Evolutionary conservation across 2,113 vertebrate genomes (phyloP), one percentile per base, ranked within the genome.

Genomic region (Ammodytes marinus): DNA sequence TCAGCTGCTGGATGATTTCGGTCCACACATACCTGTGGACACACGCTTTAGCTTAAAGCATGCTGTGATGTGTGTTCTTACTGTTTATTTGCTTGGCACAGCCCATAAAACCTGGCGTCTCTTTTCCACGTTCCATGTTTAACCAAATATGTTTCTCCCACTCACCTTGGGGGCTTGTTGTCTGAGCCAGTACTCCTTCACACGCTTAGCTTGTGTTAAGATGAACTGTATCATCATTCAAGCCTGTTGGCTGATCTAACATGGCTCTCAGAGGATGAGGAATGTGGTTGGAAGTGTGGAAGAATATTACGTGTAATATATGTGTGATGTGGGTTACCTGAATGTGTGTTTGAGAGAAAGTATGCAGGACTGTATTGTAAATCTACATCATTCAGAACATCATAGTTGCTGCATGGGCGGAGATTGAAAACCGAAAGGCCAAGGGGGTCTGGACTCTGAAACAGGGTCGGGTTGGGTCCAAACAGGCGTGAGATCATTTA

Each of bases 31-130:
- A 67, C 83, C 78, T 86, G 86, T 53, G 80, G 85, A 82, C 69
- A 17, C 47, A 74, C 80, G 63, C 55, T 70, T 65, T 63, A 27
- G 53, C 77, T 79, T 3, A 13, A 45, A 57, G 45, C 46, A 40
- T 43, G 42, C 55, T 80, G 68, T 80, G 81, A 82, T 78, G 79
- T 77, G 67, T 77, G 67, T 73, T 55, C 63, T 42, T 2, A 19
- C 35, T 69, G 82, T 80, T 87, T 85, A 59, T 86, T 84, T 87
- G 66, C 84, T 66, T 70, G 77, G 80, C 82, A 50, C 49, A 71
- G 74, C 50, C 46, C 69, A 15, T 84, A 46, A 84, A 83, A 79
- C 66, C 27, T 43, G 27, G 68, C 46, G 27, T 69, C 35, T 58
- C 45, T 83, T 27, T 79, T 85, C 77, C 54, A 76, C 3, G 40